These are phyloP conservation scores for Cerceris rybyensis DNA, from an alignment of 2,888 invertebrate genomes.

Conservation along the genomic window DNA sequence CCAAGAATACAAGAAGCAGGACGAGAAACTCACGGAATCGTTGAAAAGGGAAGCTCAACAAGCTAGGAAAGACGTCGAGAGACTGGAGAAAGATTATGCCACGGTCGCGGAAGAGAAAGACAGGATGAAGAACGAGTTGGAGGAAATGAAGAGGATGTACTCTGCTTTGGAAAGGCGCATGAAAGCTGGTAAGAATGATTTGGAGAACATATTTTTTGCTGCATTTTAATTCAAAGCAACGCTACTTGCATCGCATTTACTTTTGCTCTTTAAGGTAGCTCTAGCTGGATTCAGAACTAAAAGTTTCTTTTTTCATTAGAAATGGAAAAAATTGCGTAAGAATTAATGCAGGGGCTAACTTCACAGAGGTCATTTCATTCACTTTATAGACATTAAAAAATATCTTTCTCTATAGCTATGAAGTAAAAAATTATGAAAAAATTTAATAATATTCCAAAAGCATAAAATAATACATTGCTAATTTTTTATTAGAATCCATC, in stretches of 20 bases:
- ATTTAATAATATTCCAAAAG: no score
- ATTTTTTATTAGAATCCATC: no score
- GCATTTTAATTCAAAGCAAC: background rate
- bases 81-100: constrained; percentile 91
- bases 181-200: constrained; percentile 76
- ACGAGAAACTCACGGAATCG: constrained; percentile 86
- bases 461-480: no score
- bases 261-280: no score
- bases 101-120: constrained; percentile 90
- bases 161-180: constrained; percentile 87
- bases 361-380: no score
- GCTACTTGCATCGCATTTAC: background rate
- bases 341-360: no score
- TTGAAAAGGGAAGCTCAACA: constrained; percentile 90
- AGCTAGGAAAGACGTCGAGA: constrained; percentile 90
- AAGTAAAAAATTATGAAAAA: no score
- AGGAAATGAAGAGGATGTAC: constrained; percentile 91
- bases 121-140: constrained; percentile 88
- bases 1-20: constrained; percentile 81
- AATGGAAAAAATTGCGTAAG: no score
- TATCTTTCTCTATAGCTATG: no score
- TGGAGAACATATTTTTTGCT: background rate
- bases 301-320: no score
- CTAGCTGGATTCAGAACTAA: no score
- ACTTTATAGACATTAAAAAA: no score